phyloP scores from a whole-genome alignment of 1,140 invertebrate genomes.

The Heterodera schachtii region DNA sequence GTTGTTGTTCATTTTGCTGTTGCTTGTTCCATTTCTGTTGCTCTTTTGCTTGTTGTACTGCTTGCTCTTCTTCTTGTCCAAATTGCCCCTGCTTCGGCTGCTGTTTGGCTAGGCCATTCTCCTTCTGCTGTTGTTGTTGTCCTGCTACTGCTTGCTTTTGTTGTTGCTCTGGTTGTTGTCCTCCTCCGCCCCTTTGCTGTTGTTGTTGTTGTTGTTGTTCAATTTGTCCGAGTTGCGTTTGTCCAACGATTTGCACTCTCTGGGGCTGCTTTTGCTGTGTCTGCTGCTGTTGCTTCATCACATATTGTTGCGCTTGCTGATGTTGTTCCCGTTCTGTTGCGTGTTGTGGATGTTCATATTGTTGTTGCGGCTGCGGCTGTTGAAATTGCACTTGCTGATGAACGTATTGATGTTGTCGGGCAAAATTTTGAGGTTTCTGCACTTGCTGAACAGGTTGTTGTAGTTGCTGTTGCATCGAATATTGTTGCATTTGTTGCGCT shows the following conservation, averaged over 20 bases:
- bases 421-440: neutral
- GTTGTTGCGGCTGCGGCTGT: conserved; percentile 10
- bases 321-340: neutral
- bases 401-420: neutral
- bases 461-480: neutral
- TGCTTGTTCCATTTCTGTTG: neutral
- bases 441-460: conserved; percentile 19
- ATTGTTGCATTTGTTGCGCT: neutral
- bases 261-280: conserved; percentile 22
- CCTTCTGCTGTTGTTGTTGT: conserved; percentile 14
- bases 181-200: neutral
- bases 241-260: neutral
- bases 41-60: too few species aligned
- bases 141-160: neutral
- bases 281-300: neutral
- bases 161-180: conserved; percentile 22
- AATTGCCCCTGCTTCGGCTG: neutral
- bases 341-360: conserved; percentile 4
- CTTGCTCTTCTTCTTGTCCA: neutral
- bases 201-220: conserved; percentile 7
- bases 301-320: neutral
- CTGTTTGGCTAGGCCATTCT: neutral
- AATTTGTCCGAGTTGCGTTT: neutral
- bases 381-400: conserved; percentile 3
- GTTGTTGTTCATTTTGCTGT: neutral